Evolutionary conservation across 2,797 vertebrate species (phyloP).

Genomic region (Myripristis murdjan): DNA sequence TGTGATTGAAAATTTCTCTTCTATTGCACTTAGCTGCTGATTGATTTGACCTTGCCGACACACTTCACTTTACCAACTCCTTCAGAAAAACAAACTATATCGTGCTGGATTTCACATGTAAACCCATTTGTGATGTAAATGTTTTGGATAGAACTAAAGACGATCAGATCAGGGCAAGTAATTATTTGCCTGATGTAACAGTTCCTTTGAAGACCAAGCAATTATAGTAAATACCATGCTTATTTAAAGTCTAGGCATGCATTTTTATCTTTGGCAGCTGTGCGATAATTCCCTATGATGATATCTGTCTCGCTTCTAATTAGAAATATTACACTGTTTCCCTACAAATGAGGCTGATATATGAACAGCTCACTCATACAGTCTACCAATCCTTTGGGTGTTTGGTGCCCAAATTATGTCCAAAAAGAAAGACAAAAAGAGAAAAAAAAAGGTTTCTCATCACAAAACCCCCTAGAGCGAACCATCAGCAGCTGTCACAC

Average conservation of each 20-base stretch:
- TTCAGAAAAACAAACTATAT: not conserved
- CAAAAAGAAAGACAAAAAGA: constrained; percentile 3
- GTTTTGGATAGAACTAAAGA: constrained; percentile 20
- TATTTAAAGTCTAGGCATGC: constrained; percentile 49
- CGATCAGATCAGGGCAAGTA: constrained; percentile 5
- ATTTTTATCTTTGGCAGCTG: constrained; percentile 55
- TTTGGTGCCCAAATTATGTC: constrained; percentile 27
- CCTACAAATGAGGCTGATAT: constrained; percentile 46
- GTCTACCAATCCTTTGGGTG: not conserved
- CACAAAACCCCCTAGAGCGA: constrained; percentile 8
- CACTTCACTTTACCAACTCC: constrained; percentile 31
- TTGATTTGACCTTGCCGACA: constrained; percentile 59
- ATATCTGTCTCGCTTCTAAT: constrained; percentile 48
- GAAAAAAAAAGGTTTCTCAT: constrained; percentile 8
- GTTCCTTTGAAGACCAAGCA: constrained; percentile 34
- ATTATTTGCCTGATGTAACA: constrained; percentile 25
- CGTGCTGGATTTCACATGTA: constrained; percentile 13
- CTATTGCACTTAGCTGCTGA: constrained; percentile 49
- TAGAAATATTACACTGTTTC: constrained; percentile 53
- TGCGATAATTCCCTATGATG: constrained; percentile 53
- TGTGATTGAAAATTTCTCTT: constrained; percentile 61
- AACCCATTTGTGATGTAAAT: constrained; percentile 19
- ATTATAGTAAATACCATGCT: constrained; percentile 8
- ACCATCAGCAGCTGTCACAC: constrained; percentile 49
- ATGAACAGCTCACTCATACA: constrained; percentile 31